Evolutionary conservation across 1,140 invertebrate species (phyloP), one percentile per base, ranked within the genome.

Genomic region (Brachionus paranguensis): DNA sequence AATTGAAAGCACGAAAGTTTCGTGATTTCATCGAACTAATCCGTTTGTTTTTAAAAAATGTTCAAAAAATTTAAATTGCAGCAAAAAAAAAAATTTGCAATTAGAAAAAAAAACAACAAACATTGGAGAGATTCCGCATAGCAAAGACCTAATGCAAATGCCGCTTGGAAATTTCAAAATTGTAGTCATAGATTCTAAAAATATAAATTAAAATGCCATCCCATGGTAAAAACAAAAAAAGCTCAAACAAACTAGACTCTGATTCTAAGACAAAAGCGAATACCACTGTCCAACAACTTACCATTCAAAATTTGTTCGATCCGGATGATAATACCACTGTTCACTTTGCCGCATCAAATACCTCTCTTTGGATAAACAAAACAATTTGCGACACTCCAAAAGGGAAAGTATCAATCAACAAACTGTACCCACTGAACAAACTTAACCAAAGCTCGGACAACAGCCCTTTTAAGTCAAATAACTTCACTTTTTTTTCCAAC

Each of bases 241-340:
- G 53, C 53, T 60, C 53, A 20, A 60, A 60, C 53, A 60, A 60
- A 60, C 53, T 60, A 17, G 17, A 8, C 5, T 60, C 53, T 60
- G 53, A 60, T 27, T 10, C 53, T 3, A 60, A 60, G 53, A 60
- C 53, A 60, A 60, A 60, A 60, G n/a, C 53, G 17, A 47, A 76
- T 12, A 27, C 24, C 11, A 12, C 72, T 47, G 27, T 76, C 8
- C 78, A 68, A 81, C 53, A 64, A n/a, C 43, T 81, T 6, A 81
- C 78, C 27, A 81, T 81, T 27, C 78, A 64, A 14, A 68, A 81
- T 20, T 41, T 55, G 78, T 81, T 81, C 29, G 78, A 81, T 64
- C 78, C 78, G 7, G 64, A 81, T 45, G 78, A 81, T 68, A 64
- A 43, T 24, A 41, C 53, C 7, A 81, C 78, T 29, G 33, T 81